A percentile compares a stretch with the other conserved stretches of the same genome.
Evolutionary conservation across 2,888 invertebrate genomes (phyloP).

Genomic region (Polyploca ridens): DNA sequence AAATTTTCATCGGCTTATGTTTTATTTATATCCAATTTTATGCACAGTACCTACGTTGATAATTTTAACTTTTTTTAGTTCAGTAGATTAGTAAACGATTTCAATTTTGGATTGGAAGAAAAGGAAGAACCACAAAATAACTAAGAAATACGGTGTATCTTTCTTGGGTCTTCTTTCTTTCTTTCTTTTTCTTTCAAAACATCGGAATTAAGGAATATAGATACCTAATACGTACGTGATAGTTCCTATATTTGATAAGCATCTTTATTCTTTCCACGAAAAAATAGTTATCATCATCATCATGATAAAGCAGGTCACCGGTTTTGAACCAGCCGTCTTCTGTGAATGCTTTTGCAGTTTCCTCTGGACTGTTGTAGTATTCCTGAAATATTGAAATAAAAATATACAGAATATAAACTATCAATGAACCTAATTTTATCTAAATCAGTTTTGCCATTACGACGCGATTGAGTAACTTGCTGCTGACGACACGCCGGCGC

Average conservation of each 20-base stretch:
- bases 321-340: conserved; percentile 69
- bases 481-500: too few species aligned
- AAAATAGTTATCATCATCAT: conserved; percentile 56
- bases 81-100: background rate
- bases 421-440: too few species aligned
- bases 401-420: background rate
- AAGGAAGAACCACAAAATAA: background rate
- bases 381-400: conserved; percentile 33
- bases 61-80: too few species aligned
- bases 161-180: too few species aligned
- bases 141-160: too few species aligned
- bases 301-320: conserved; percentile 66
- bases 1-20: too few species aligned
- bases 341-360: conserved; percentile 57
- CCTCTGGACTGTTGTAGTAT: conserved; percentile 59
- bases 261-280: conserved; percentile 67
- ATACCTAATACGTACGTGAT: conserved; percentile 51
- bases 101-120: background rate
- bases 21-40: too few species aligned
- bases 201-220: background rate
- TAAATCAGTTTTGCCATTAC: too few species aligned
- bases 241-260: conserved; percentile 63
- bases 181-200: too few species aligned
- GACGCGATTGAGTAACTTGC: too few species aligned
- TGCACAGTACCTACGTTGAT: too few species aligned